Evolutionary conservation across 1,140 invertebrate genomes (phyloP), one percentile per base, ranked within the genome.

Genomic region (Bombus confusus): DNA sequence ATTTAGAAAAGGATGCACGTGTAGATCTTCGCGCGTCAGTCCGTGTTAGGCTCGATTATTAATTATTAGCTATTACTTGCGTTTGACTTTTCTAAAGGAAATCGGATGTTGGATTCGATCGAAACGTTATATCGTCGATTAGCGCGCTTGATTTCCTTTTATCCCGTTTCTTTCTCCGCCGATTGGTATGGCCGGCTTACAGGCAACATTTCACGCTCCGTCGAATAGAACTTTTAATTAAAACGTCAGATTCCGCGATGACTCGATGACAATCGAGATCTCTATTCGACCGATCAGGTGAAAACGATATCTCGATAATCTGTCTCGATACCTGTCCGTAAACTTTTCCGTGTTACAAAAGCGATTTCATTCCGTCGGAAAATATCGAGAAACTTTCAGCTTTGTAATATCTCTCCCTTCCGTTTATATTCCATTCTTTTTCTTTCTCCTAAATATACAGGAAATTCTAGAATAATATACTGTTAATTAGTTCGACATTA

Each of bases 221-320:
- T 74, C 59, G 3, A 47, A 37, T 62, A 37, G 57, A 68, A 76
- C 22, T 83, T 83, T 76, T 83, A 83, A 83, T 83, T 83, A 74
- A 83, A 83, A 76, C 31, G 80, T 83, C 80, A 66, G 31, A 37
- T n/a, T n/a, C 15, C 22, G 31, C 15, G 15, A 66, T 66, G 52
- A 75, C 22, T 68, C 62, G 59, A 66, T 76, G 64, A 83, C 59
- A 76, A 83, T 76, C 25, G 59, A n/a, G 10, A 72, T 31, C 41
- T 41, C 18, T 28, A 8, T 47, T 52, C 25, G n/a, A 52, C 2
- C 41, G 31, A 13, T 37, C 41, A 25, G 25, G 69, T 15, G n/a
- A 37, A 64, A 64, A 18, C 71, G 64, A 83, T 47, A 52, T n/a
- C 31, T 39, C 13, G 34, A 69, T 59, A 57, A 83, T 39, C 76